Evolutionary conservation across 2,888 invertebrate genomes (phyloP).

Genomic region (Pogonocherus hispidulus): DNA sequence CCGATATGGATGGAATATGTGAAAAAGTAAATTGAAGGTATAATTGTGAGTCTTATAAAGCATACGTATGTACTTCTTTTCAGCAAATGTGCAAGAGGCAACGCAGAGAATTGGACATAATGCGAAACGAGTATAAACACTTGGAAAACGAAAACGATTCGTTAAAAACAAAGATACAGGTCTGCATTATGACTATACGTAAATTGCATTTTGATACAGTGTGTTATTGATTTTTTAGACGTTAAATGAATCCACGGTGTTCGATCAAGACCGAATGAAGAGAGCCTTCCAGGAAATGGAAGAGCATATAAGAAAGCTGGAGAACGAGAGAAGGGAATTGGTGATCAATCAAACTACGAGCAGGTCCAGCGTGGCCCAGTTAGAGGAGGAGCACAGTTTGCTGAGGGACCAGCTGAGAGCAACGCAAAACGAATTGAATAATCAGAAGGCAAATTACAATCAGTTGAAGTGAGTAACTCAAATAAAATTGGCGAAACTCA

Average conservation of each 20-base stretch:
- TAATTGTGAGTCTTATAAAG: slow-evolving; percentile 32
- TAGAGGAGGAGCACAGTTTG: slow-evolving; percentile 73
- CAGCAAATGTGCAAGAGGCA: slow-evolving; percentile 66
- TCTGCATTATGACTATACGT: slow-evolving; percentile 55
- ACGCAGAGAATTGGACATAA: slow-evolving; percentile 72
- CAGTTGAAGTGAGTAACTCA: slow-evolving; percentile 74
- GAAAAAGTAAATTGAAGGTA: slow-evolving; percentile 58
- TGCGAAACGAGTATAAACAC: slow-evolving; percentile 71
- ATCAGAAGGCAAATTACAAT: slow-evolving; percentile 71
- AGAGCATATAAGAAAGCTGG: slow-evolving; percentile 70
- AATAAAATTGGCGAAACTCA: neutral
- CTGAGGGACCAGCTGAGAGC: slow-evolving; percentile 70
- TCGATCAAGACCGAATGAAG: slow-evolving; percentile 67
- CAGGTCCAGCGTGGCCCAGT: slow-evolving; percentile 70
- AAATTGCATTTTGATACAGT: slow-evolving; percentile 1
- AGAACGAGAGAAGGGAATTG: slow-evolving; percentile 72
- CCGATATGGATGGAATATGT: slow-evolving; percentile 54
- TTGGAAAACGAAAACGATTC: slow-evolving; percentile 75
- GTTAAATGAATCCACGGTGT: slow-evolving; percentile 48
- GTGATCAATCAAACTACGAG: slow-evolving; percentile 70
- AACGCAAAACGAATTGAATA: slow-evolving; percentile 71
- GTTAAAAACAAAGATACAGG: slow-evolving; percentile 73
- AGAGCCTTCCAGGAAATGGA: slow-evolving; percentile 70
- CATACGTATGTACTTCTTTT: slow-evolving; percentile 27
- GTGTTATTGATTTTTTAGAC: slow-evolving; percentile 40